These are phyloP conservation scores for Hymenochirus boettgeri DNA, from an alignment of 2,113 vertebrate species.

Conservation along the genomic window DNA sequence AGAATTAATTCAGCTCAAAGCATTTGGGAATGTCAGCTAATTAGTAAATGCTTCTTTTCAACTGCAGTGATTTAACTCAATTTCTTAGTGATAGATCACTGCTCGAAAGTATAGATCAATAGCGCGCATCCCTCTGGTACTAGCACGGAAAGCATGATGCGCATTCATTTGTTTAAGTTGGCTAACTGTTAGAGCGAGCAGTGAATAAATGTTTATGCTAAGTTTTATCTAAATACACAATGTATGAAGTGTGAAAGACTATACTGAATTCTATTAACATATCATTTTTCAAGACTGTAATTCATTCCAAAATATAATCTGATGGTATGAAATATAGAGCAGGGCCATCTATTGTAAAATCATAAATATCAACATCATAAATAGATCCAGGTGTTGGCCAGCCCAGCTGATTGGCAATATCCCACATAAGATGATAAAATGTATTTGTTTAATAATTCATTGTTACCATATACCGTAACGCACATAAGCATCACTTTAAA, in stretches of 20 bases:
- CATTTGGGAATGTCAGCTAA: constrained; percentile 48
- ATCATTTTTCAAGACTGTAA: constrained; percentile 6
- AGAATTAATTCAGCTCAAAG: constrained; percentile 50
- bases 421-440: no score
- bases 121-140: constrained; percentile 24
- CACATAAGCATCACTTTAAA: no score
- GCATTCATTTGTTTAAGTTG: constrained; percentile 27
- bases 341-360: neutral
- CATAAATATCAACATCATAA: no score
- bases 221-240: constrained; percentile 28
- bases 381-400: no score
- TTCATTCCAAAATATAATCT: neutral
- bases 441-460: no score
- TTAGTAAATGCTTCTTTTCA: constrained; percentile 48
- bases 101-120: constrained; percentile 47
- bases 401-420: no score
- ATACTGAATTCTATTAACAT: constrained; percentile 31
- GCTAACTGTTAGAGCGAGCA: constrained; percentile 24
- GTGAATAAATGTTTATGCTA: constrained; percentile 39
- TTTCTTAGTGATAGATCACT: constrained; percentile 46
- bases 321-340: neutral
- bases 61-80: constrained; percentile 42
- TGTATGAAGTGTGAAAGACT: constrained; percentile 30
- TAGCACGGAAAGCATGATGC: constrained; percentile 23
- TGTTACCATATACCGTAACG: no score